Evolutionary conservation across 2,797 vertebrate species (phyloP).

Genomic region (Sebastes jordani): DNA sequence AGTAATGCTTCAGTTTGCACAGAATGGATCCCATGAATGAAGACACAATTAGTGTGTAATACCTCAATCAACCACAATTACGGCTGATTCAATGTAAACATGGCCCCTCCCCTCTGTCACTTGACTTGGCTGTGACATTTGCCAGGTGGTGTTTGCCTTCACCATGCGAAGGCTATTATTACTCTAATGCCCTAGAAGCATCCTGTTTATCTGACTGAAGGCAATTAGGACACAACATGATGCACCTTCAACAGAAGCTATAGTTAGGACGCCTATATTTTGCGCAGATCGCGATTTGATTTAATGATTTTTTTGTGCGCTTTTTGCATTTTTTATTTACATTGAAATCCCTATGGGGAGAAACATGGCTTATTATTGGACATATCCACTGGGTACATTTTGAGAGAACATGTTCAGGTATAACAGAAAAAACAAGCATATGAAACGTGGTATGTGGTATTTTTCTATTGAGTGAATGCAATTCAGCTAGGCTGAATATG

Average conservation of each 20-base stretch:
- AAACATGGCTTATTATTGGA: background rate
- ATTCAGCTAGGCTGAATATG: background rate
- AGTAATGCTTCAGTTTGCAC: conserved; percentile 60
- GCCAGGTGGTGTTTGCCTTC: conserved; percentile 75
- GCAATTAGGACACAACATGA: conserved; percentile 34
- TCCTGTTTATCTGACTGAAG: conserved; percentile 56
- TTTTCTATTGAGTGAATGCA: background rate
- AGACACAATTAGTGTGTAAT: conserved; percentile 75
- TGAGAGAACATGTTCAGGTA: background rate
- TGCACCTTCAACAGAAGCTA: background rate
- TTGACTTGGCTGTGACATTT: conserved; percentile 79
- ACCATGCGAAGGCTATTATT: conserved; percentile 57
- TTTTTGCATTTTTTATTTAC: background rate
- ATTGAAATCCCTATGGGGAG: background rate
- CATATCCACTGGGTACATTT: background rate
- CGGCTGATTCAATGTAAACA: conserved; percentile 74
- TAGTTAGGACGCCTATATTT: background rate
- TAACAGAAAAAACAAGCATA: background rate
- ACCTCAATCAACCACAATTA: conserved; percentile 81
- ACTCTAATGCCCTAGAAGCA: conserved; percentile 62
- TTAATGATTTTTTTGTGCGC: background rate
- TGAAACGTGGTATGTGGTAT: background rate
- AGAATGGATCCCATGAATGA: conserved; percentile 56
- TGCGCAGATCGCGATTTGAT: background rate
- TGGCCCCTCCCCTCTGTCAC: conserved; percentile 56